These are phyloP conservation scores for Ditula angustiorana DNA, from an alignment of 2,888 invertebrate species.

Conservation along the genomic window DNA sequence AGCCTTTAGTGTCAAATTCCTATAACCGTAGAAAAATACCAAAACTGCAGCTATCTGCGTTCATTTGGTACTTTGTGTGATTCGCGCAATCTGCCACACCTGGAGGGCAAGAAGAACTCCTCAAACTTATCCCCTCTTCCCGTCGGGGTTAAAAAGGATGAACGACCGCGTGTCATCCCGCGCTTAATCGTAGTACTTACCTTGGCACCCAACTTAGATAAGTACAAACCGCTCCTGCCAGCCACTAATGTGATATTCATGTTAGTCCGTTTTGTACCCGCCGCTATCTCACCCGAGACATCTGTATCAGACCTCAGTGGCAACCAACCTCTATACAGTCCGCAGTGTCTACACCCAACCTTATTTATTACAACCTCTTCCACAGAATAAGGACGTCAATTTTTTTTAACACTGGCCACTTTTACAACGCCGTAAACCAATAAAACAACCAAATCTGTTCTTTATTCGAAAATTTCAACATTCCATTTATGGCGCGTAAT, in stretches of 20 bases:
- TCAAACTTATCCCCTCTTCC: no score
- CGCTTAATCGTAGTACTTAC: conserved; percentile 35
- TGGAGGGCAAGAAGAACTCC: no score
- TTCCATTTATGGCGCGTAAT: conserved; percentile 34
- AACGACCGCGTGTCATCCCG: conserved; percentile 14
- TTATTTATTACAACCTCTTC: conserved; percentile 77
- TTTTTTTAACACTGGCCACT: conserved; percentile 34
- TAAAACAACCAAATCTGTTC: conserved; percentile 34
- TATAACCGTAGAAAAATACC: no score
- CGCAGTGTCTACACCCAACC: conserved; percentile 52
- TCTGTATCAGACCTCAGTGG: conserved; percentile 81
- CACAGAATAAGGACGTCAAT: conserved; percentile 50
- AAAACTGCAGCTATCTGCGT: no score
- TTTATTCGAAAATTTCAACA: conserved; percentile 36
- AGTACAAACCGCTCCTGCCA: conserved; percentile 44
- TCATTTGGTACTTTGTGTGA: no score
- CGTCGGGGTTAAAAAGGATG: conserved; percentile 15
- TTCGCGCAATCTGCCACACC: no score
- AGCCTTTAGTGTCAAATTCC: no score
- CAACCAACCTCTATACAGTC: conserved; percentile 67
- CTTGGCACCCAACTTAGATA: conserved; percentile 39
- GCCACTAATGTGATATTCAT: conserved; percentile 82
- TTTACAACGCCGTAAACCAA: conserved; percentile 33
- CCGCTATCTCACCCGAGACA: conserved; percentile 79
- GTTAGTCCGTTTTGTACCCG: conserved; percentile 73